Base-by-base conservation (phyloP, 2,113 vertebrate genomes). In the Eupsittula cactorum region DNA sequence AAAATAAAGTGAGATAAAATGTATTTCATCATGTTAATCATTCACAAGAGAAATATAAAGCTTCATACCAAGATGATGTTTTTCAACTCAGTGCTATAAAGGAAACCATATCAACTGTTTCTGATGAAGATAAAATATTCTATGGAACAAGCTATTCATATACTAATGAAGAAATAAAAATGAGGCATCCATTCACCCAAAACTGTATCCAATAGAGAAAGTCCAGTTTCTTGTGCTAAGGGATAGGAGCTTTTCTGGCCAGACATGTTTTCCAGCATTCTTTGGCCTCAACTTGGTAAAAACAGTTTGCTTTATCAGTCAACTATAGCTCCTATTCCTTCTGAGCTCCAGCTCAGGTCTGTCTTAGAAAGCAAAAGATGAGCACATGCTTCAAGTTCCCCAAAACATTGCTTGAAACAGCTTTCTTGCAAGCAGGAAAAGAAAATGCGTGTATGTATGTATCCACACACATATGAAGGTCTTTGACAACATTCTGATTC, bases 381-480 rank as follows among this genome's bases (percentile, higher is more conserved):
- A 50, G 1, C 17, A 68, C 2, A 7, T 8, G 33, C 7, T 60
- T 19, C 33, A 25, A 7, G 3, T 25, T 60, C 11, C 37, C 70
- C 25, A 37, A 57, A 52, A 73, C 12, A 13, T 2, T 73, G 33
- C 20, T 42, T 3, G 4, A 80, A 28, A 69, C 79, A 57, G 7
- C 5, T 42, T 17, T 10, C 12, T 64, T 79, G 46, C 6, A 59
- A 68, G 28, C 16, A 82, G 31, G 24, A 63, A 33, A 63, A 53
- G 3, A n/a, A 37, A 41, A 74, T 0, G 1, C 4, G 0, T 4
- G 8, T 1, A 1, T 6, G 4, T 1, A 14, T 10, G 29, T 29
- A 53, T 11, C 15, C 13, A 35, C 10, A 60, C 25, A 46, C 5
- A 35, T 2, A n/a, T 28, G 2, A 37, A 57, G 6, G 18, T 23